Evolutionary conservation across 2,888 invertebrate genomes (phyloP), one percentile per base, ranked within the genome.

Genomic region (Mayetiola destructor): DNA sequence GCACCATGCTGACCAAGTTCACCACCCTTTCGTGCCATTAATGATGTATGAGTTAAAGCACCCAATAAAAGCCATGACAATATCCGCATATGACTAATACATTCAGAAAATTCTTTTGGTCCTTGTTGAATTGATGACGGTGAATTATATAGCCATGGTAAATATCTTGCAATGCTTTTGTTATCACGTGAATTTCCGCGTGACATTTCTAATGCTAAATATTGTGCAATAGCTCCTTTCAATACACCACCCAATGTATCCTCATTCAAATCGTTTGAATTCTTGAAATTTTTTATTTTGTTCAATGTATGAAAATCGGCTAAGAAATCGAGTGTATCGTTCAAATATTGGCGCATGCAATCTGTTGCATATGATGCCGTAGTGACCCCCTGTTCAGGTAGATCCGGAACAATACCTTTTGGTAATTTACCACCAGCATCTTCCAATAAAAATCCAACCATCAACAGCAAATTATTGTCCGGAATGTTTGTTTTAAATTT

Each of bases 31-130:
- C 65, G 63, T 55, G 71, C 67, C 60, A 67, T 64, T n/a, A 88
- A 75, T 1, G 87, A 83, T 52, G 86, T 84, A 72, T 91, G 90
- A 57, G 86, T 90, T 58, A 99, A 79, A n/a, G 96, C 90, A 39
- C 97, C 97, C 66, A 97, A 77, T 65, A 97, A 76, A 59, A 99
- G 75, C 99, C 99, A 99, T 1, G 95, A 95, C 57, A 97, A 75
- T 54, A 96, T 77, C 14, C 99, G 82, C 68, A 97, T 90, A 68
- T 96, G 96, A 1, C 86, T 82, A 61, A 96, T 88, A 69, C 94
- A 95, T 69, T 96, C 96, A n/a, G 84, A 79, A 67, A 95, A 91
- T 69, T 97, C 96, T 62, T 91, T 85, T 0, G 90, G 88, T 6
- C 89, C 88, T 74, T 89, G 88, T 66, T 88, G 88, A 60, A 85